Base-by-base conservation (phyloP, 2,113 vertebrate species). In the Phaethornis superciliosus region DNA sequence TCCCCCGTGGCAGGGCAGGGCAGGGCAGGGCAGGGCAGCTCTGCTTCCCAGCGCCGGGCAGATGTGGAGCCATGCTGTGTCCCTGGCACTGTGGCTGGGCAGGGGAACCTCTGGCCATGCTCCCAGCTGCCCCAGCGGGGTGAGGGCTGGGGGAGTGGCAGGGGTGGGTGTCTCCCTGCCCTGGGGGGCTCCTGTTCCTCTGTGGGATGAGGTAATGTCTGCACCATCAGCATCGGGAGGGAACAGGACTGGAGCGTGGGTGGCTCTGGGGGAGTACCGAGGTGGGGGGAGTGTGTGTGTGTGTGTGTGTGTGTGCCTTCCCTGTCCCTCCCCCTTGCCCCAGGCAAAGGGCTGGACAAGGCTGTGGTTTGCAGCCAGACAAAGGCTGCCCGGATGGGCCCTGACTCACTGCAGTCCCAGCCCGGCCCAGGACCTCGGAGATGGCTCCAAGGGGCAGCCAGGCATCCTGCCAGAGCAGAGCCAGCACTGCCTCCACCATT, bases 161-260 rank as follows among this genome's bases (percentile, higher is more conserved):
- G 74, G 69, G 28, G 49, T 4, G 30, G 81, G 75, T 87, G 83
- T 83, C 84, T 94, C 94, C 76, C 68, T 89, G 93, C 75, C 81
- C 78, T 4, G 89, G 81, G 21, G 60, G 54, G 76, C 60, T 93
- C 70, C 90, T 8, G 12, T 76, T 77, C 22, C 74, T 83, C 89
- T 85, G 74, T 7, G 20, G 78, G 80, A 93, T 97, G 96, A 97
- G 96, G 95, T 96, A 95, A 96, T 8, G 96, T 97, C 96, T 97
- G 91, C 6, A 63, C 95, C 79, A 83, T 77, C 7, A 54, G 37
- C 68, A 40, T 46, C 12, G 5, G 40, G 44, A 82, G 60, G 60
- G 33, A 46, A 46, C 44, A 40, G 37, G 60, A 71, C n/a, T 10
- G 6, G 93, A 69, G 16, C 3, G 4, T 77, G 37, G 37, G 37